These are phyloP conservation scores for Tricholaema leucomelas DNA, from an alignment of 2,113 vertebrate species.

Conservation along the genomic window DNA sequence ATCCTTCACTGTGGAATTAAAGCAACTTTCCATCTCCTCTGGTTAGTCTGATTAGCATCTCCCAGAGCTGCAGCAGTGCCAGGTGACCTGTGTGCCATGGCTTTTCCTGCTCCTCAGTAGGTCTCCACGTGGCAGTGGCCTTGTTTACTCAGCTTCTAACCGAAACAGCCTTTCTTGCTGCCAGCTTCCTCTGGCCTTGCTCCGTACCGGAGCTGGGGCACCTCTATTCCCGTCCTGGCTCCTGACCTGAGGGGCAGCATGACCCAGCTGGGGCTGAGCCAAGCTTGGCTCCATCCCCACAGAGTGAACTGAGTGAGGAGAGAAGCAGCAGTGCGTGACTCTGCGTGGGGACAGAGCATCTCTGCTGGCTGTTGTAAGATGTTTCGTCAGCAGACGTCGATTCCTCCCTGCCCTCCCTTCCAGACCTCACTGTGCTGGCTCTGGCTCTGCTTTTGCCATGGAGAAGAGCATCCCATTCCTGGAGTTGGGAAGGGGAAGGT, in stretches of 20 bases:
- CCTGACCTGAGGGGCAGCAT: background rate
- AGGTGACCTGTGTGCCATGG: background rate
- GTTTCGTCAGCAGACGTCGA: rapidly evolving
- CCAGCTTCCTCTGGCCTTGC: background rate
- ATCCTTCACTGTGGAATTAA: rapidly evolving
- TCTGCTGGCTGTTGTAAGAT: background rate
- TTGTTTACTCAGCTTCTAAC: background rate
- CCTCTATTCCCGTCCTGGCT: background rate
- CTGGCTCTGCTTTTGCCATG: background rate
- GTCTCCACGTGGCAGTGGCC: background rate
- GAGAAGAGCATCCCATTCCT: background rate
- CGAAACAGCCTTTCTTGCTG: background rate
- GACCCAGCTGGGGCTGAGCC: background rate
- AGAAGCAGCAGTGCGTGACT: background rate
- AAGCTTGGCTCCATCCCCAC: background rate
- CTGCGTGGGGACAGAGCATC: background rate
- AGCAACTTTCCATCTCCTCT: background rate
- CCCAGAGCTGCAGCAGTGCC: background rate
- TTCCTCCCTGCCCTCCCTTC: background rate
- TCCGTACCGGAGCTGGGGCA: background rate
- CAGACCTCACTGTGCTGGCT: background rate
- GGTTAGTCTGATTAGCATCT: background rate
- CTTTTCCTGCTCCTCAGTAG: background rate
- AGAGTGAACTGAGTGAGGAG: rapidly evolving
- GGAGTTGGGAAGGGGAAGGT: background rate